These are phyloP conservation scores for Eclectus roratus DNA, from an alignment of 2,113 vertebrate species.

Conservation along the genomic window DNA sequence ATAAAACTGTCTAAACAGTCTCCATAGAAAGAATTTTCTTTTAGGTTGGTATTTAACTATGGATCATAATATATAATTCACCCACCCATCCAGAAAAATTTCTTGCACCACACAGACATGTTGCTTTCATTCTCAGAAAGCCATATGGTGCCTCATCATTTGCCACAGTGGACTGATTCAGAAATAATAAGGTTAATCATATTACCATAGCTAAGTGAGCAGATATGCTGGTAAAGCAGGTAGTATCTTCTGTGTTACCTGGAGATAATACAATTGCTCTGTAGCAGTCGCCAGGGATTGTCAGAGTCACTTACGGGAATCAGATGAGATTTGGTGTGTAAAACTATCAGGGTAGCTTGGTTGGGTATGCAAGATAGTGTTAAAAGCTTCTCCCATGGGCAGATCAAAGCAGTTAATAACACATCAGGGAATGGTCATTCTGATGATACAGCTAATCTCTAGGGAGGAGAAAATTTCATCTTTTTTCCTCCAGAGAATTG, in stretches of 20 bases:
- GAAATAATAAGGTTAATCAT: constrained; percentile 55
- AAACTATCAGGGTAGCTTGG: not conserved
- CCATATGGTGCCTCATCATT: constrained; percentile 34
- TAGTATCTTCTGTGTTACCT: not conserved
- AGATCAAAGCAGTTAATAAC: constrained; percentile 4
- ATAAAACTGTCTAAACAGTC: constrained; percentile 39
- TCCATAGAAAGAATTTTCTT: constrained; percentile 30
- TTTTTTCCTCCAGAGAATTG: not conserved
- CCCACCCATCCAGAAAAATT: constrained; percentile 8
- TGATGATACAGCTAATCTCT: not conserved
- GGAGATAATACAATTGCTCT: not conserved
- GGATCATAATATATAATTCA: constrained; percentile 44
- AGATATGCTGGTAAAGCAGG: not conserved
- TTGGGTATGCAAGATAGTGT: not conserved
- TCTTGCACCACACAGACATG: not conserved
- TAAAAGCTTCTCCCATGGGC: constrained; percentile 14
- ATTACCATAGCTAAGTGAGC: constrained; percentile 20
- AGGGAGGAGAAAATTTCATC: not conserved
- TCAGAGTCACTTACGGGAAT: not conserved
- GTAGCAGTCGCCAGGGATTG: not conserved
- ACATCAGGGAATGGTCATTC: constrained; percentile 3
- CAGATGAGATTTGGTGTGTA: not conserved
- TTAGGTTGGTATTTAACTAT: constrained; percentile 46
- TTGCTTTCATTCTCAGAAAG: constrained; percentile 17
- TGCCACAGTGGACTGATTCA: constrained; percentile 17